These are phyloP conservation scores for Fukomys damarensis DNA, from an alignment of 2,113 vertebrate genomes.

Conservation along the genomic window DNA sequence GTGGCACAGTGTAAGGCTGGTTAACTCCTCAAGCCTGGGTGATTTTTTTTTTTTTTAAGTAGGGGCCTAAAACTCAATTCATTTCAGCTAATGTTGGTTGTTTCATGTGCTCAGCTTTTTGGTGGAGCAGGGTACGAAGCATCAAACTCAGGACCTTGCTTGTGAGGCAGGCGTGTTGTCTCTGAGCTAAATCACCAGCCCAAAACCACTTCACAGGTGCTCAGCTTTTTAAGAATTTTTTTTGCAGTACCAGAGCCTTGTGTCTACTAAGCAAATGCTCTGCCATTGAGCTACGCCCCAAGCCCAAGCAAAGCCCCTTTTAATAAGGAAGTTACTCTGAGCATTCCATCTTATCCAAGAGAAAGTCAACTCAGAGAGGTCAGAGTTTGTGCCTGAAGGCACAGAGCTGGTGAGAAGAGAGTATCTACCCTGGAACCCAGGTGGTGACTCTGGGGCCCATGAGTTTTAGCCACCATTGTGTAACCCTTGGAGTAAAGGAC, in stretches of 20 bases:
- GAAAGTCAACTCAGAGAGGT: background rate
- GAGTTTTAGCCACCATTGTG: background rate
- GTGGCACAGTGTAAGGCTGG: no score
- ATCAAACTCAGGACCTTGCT: no score
- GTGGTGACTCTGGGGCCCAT: background rate
- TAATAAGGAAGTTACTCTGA: background rate
- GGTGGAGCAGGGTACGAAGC: no score
- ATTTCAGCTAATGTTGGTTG: no score
- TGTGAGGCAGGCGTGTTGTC: no score
- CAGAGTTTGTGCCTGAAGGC: background rate
- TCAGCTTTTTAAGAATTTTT: no score
- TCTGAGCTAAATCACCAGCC: no score
- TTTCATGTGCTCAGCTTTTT: background rate
- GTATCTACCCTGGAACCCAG: background rate
- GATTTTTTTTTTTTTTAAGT: background rate
- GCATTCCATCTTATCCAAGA: background rate
- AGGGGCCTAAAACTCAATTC: background rate
- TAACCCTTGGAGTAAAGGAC: background rate
- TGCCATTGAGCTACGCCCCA: no score
- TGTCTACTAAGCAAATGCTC: no score
- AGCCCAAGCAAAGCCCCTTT: background rate
- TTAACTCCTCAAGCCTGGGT: background rate
- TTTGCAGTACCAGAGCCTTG: no score
- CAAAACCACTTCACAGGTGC: no score
- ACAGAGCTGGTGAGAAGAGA: background rate